Evolutionary conservation across 2,113 vertebrate genomes (phyloP).

Genomic region (Neolamprologus sp.): DNA sequence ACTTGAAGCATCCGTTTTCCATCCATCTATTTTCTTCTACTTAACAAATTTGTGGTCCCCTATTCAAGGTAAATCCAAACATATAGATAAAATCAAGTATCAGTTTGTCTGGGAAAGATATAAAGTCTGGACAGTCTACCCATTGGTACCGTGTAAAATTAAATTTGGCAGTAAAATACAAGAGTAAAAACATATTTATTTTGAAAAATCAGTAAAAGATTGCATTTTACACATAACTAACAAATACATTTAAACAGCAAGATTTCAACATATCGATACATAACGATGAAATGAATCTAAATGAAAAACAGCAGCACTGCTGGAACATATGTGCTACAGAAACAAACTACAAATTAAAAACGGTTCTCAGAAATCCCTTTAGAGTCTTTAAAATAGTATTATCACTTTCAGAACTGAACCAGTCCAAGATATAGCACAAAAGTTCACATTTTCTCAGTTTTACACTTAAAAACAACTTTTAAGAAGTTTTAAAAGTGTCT

Average conservation of each 20-base stretch:
- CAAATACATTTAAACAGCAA: background rate
- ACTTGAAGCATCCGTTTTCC: background rate
- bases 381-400: background rate
- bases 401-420: background rate
- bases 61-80: background rate
- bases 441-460: conserved; percentile 13
- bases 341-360: background rate
- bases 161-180: background rate
- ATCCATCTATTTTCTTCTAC: background rate
- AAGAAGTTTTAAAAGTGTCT: background rate
- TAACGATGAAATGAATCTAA: background rate
- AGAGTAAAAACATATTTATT: background rate
- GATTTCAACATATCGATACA: background rate
- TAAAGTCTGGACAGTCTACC: background rate
- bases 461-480: background rate
- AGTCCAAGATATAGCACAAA: background rate
- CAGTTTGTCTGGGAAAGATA: background rate
- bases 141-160: background rate
- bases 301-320: background rate
- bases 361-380: background rate
- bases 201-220: background rate
- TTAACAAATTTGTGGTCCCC: background rate
- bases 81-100: background rate
- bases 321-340: background rate
- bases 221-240: background rate